Evolutionary conservation across 2,113 vertebrate species (phyloP).

Genomic region (Muscicapa adusta): DNA sequence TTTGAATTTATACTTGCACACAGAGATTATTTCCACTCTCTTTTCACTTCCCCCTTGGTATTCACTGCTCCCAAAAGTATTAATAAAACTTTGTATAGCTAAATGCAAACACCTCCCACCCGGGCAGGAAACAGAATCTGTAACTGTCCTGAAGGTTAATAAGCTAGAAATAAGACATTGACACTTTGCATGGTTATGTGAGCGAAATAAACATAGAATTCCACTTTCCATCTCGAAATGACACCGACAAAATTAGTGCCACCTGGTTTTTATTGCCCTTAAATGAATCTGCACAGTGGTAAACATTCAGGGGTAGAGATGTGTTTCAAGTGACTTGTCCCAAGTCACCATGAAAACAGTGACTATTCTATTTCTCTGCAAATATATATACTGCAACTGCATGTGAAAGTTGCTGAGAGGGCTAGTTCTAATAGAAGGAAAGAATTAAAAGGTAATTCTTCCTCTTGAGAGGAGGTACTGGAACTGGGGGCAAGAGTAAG

Average conservation of each 20-base stretch:
- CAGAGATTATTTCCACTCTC: background rate
- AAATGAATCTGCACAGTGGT: background rate
- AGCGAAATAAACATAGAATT: background rate
- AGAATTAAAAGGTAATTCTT: background rate
- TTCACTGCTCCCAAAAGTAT: background rate
- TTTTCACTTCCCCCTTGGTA: background rate
- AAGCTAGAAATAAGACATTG: background rate
- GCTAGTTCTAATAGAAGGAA: background rate
- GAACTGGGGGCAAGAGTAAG: background rate
- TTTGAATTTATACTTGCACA: background rate
- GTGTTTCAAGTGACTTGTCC: background rate
- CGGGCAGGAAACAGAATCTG: background rate
- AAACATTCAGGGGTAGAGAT: background rate
- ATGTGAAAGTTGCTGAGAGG: background rate
- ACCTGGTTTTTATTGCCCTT: background rate
- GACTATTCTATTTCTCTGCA: background rate
- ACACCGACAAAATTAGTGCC: background rate
- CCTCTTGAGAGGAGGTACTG: background rate
- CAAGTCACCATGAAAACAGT: background rate
- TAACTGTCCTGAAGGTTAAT: background rate
- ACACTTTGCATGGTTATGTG: background rate
- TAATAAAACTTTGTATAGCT: background rate
- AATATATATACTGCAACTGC: background rate
- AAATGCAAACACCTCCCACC: background rate
- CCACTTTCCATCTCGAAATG: background rate